These are phyloP conservation scores for Parnassius mnemosyne DNA, from an alignment of 2,888 invertebrate species.

Conservation along the genomic window DNA sequence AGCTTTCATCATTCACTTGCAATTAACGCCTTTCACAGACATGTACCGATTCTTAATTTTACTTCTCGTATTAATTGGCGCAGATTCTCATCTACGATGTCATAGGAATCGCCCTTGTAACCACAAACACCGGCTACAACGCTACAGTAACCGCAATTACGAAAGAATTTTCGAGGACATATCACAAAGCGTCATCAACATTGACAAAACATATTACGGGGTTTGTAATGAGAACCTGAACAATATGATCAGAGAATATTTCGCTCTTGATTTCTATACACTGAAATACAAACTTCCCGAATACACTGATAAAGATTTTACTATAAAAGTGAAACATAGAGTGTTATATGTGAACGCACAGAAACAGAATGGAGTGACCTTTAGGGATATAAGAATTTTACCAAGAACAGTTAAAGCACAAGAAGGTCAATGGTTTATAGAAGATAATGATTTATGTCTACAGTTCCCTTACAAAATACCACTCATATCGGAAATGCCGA, in stretches of 20 bases:
- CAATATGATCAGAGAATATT: slow-evolving; percentile 17
- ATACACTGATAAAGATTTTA: slow-evolving; percentile 17
- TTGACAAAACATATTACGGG: slow-evolving; percentile 7
- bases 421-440: slow-evolving; percentile 21
- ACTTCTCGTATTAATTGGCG: slow-evolving; percentile 1
- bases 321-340: slow-evolving; percentile 23
- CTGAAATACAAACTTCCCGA: slow-evolving; percentile 24
- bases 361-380: slow-evolving; percentile 2
- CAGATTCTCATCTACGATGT: neutral
- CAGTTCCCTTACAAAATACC: slow-evolving; percentile 21
- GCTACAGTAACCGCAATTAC: slow-evolving; percentile 7
- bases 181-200: neutral
- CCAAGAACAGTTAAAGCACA: slow-evolving; percentile 15
- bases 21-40: neutral
- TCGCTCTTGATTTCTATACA: slow-evolving; percentile 18
- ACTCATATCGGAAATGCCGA: slow-evolving; percentile 4
- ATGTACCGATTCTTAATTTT: slow-evolving; percentile 13
- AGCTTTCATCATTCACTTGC: neutral
- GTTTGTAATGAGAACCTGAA: slow-evolving; percentile 2
- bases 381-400: slow-evolving; percentile 22
- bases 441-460: slow-evolving; percentile 15
- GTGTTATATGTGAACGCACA: slow-evolving; percentile 20
- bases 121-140: neutral
- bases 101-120: slow-evolving; percentile 6
- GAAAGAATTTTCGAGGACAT: slow-evolving; percentile 13